Conservation (phyloP, 2,113 vertebrate genomes). For the Eira barbara region DNA sequence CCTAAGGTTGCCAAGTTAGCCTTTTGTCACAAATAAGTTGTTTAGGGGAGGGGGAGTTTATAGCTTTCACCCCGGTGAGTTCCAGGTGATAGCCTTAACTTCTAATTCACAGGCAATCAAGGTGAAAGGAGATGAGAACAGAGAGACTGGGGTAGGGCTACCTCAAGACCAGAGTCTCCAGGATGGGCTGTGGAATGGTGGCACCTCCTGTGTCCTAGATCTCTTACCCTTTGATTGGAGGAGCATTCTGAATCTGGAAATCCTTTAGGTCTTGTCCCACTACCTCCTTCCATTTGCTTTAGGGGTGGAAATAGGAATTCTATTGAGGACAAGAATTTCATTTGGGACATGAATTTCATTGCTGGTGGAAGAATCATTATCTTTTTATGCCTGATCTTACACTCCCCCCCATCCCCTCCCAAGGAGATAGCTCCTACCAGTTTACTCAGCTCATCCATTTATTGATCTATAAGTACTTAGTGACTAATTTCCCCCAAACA, state of each 20-base stretch:
- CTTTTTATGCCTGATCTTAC: background rate
- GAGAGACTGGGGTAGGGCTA: constrained; percentile 14
- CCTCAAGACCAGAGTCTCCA: background rate
- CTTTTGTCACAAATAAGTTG: background rate
- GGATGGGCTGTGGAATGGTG: background rate
- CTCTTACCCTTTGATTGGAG: background rate
- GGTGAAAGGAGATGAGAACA: background rate
- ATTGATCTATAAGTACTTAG: background rate
- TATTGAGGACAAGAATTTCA: background rate
- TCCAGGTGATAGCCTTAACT: background rate
- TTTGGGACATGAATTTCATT: background rate
- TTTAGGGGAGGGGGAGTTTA: background rate
- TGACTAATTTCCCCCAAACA: background rate
- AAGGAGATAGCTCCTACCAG: background rate
- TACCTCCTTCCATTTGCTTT: background rate
- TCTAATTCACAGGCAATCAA: background rate
- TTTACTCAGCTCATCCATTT: background rate
- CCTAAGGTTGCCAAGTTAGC: background rate
- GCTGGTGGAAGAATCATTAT: background rate
- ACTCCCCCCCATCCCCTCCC: too few species aligned
- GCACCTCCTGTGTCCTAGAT: background rate
- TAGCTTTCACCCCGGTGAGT: background rate
- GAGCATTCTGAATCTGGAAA: background rate
- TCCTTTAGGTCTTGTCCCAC: background rate
- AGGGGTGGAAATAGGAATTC: background rate